Base-by-base conservation (phyloP, 2,797 vertebrate species). In the Fundulus diaphanus region DNA sequence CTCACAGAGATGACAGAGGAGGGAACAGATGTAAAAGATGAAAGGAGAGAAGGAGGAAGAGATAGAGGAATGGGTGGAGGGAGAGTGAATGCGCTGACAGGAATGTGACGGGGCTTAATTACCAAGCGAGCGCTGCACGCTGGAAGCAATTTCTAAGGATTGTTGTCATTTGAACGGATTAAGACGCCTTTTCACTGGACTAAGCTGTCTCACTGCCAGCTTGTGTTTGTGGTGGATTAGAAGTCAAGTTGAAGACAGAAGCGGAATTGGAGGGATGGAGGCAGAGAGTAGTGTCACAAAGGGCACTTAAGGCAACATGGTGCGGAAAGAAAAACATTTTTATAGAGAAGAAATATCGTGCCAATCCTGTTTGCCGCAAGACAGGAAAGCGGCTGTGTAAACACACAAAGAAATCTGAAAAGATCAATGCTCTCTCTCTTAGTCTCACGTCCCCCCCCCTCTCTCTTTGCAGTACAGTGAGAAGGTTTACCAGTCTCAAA, bases 101-200 rank as follows among this genome's bases (percentile, higher is more conserved):
- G 74, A 83, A 83, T 92, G 88, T 93, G 94, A 93, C 92, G 89
- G 90, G 89, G 89, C 88, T 94, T 96, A 95, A 96, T 96, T 95
- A 93, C 90, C 76, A 84, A 77, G 82, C 68, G 27, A 71, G 83
- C 75, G 2, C 79, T 40, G 78, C 77, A 76, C 73, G 79, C 78
- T 90, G 89, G 87, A 92, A 93, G 90, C 89, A 83, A 61, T 91
- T 94, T 91, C 85, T 91, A 77, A 88, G 90, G 87, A 93, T 86
- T 88, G 90, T 91, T 94, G 91, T 93, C 90, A 83, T 92, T 91
- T 91, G 81, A 94, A 93, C 88, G 90, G 89, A 94, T 95, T 94
- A 94, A 93, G 92, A 88, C 40, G 54, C 51, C 82, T 78, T 91
- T 92, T 91, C 86, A 70, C 84, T 77, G 88, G 84, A 87, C 90